Base-by-base conservation (phyloP, 1,140 invertebrate genomes). In the Holcopasites calliopsidis region DNA sequence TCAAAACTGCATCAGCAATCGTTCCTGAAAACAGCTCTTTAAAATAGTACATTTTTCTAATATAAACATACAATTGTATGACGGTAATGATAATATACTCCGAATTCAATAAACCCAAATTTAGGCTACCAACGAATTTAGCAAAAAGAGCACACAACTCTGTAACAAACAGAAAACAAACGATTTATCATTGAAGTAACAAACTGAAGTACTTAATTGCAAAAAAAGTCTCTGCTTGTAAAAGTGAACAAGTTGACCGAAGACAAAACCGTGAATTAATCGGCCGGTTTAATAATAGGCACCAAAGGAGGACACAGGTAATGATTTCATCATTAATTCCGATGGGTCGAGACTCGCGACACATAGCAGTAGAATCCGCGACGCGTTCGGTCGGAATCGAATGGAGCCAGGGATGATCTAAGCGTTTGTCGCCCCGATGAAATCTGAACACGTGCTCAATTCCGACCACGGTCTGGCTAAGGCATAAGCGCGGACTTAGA, bases 381-480 rank as follows among this genome's bases (percentile, higher is more conserved):
- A 54, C 62, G 16, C n/a, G 44, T 71, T 82, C 62, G 80, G 79
- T 74, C 75, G 64, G 7, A 35, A 68, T 62, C 66, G 82, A 83
- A 54, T 69, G 75, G 86, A 83, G 84, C 85, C n/a, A n/a, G n/a
- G 87, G 87, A 90, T 90, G 88, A 90, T 90, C 88, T 89, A 90
- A 90, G 85, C 88, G 86, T 84, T n/a, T 84, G 83, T 79, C 76
- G 81, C 61, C n/a, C n/a, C 87, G 87, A 91, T 91, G 87, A 91
- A 91, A 92, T 92, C 91, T 91, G 90, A 90, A 89, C 90, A 91
- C 91, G 91, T 92, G 91, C 87, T 90, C 87, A 90, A 87, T 83
- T 79, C 78, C 64, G 71, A 75, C 85, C 68, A 74, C 80, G 78
- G 75, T 68, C 82, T 80, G 16, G 85, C 87, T 88, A 85, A 89